Evolutionary conservation across 2,888 invertebrate genomes (phyloP).

Genomic region (Gerris lacustris): DNA sequence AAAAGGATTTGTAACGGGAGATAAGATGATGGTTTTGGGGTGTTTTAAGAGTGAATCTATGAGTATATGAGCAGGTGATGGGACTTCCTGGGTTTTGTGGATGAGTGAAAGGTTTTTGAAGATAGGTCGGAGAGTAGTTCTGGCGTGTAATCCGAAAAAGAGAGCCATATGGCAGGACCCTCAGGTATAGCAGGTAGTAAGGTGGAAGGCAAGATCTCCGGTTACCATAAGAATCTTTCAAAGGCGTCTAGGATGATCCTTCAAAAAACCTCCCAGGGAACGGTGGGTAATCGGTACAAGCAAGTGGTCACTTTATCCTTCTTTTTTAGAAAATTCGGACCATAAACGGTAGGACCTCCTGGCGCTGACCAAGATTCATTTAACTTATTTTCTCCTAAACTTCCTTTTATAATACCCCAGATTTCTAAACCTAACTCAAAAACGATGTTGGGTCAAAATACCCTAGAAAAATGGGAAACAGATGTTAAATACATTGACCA

Average conservation of each 20-base stretch:
- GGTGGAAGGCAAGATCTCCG: neutral
- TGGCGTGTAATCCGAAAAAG: neutral
- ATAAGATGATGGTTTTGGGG: neutral
- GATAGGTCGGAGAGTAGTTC: neutral
- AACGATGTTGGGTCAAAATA: too few relatives aligned
- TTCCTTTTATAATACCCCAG: too few relatives aligned
- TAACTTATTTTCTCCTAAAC: too few relatives aligned
- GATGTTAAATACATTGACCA: too few relatives aligned
- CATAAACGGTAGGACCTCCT: neutral
- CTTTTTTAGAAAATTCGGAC: too few relatives aligned
- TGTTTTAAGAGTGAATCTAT: neutral
- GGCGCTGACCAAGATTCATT: neutral
- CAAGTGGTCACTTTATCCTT: neutral
- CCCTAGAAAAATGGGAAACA: too few relatives aligned
- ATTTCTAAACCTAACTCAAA: too few relatives aligned
- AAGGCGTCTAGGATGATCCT: too few relatives aligned
- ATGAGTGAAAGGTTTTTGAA: neutral
- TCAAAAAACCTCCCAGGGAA: neutral
- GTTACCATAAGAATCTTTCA: neutral
- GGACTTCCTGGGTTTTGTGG: neutral
- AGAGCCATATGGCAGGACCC: neutral
- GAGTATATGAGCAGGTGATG: neutral
- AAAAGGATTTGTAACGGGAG: neutral
- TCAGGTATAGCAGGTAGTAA: neutral
- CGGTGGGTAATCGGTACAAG: neutral